These are phyloP conservation scores for Muscicapa adusta DNA, from an alignment of 2,113 vertebrate species.

Conservation along the genomic window DNA sequence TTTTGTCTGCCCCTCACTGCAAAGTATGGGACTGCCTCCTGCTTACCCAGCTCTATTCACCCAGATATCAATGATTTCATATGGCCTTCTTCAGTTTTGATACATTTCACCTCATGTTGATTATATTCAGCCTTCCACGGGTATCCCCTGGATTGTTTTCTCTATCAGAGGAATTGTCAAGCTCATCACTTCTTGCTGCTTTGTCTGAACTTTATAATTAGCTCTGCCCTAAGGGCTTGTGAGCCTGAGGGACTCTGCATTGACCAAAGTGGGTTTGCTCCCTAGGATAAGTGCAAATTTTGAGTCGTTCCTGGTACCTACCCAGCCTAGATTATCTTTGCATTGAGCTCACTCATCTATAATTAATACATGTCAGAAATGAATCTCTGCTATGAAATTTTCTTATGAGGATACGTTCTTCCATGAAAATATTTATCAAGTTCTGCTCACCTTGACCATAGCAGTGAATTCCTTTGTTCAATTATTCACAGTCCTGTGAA, in stretches of 20 bases:
- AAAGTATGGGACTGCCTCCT: neutral
- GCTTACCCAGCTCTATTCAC: neutral
- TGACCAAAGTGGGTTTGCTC: neutral
- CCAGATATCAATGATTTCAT: neutral
- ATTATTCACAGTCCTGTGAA: constrained; percentile 21
- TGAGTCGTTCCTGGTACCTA: neutral
- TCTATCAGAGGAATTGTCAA: neutral
- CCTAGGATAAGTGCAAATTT: neutral
- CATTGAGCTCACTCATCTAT: neutral
- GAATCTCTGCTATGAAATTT: constrained; percentile 24
- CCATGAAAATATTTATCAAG: constrained; percentile 27
- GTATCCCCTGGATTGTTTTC: neutral
- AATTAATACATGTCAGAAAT: constrained; percentile 18
- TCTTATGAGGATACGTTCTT: neutral
- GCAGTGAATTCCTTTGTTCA: constrained; percentile 30
- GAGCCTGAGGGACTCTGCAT: neutral
- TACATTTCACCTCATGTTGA: neutral
- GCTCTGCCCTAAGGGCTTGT: neutral
- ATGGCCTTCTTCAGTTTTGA: neutral
- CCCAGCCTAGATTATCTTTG: neutral
- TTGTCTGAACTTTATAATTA: constrained; percentile 32
- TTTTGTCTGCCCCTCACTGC: neutral
- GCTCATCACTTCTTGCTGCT: neutral
- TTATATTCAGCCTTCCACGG: neutral
- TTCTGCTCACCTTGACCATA: constrained; percentile 31